Percentiles rank a stretch among this genome's conserved stretches.
Conservation (phyloP, 2,888 invertebrate genomes). For the Stenodema calcarata region DNA sequence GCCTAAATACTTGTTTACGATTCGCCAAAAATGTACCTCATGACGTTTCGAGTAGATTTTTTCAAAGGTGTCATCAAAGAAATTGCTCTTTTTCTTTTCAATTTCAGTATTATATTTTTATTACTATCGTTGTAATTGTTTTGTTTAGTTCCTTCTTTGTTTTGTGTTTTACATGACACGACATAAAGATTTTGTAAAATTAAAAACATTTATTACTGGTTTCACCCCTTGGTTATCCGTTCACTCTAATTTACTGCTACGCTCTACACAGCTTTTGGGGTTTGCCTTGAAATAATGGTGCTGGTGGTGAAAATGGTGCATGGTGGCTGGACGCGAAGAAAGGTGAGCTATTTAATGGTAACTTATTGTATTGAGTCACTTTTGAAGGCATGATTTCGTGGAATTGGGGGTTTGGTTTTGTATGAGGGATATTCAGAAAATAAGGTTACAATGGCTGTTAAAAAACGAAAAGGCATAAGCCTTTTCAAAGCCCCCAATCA, state of each 20-base stretch:
- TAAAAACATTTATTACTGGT: neutral
- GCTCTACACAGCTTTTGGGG: neutral
- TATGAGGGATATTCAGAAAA: too few species aligned
- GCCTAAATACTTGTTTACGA: neutral
- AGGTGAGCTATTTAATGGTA: neutral
- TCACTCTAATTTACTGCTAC: neutral
- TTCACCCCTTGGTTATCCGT: neutral
- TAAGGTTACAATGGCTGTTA: too few species aligned
- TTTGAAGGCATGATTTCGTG: too few species aligned
- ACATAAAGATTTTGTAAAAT: slow-evolving; percentile 31
- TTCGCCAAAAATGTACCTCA: neutral
- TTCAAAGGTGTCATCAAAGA: neutral
- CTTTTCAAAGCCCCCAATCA: too few species aligned
- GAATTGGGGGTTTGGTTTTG: too few species aligned
- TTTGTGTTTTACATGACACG: slow-evolving; percentile 24
- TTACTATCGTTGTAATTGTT: neutral
- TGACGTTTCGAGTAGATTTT: neutral
- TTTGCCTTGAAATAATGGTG: neutral
- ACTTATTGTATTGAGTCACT: neutral
- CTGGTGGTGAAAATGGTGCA: slow-evolving; percentile 25
- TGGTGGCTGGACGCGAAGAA: neutral
- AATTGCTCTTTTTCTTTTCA: neutral
- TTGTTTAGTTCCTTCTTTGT: neutral
- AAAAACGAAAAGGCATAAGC: too few species aligned
- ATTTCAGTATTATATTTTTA: slow-evolving; percentile 24